These are phyloP conservation scores for Podarcis cretensis DNA, from an alignment of 2,113 vertebrate species.

Conservation along the genomic window DNA sequence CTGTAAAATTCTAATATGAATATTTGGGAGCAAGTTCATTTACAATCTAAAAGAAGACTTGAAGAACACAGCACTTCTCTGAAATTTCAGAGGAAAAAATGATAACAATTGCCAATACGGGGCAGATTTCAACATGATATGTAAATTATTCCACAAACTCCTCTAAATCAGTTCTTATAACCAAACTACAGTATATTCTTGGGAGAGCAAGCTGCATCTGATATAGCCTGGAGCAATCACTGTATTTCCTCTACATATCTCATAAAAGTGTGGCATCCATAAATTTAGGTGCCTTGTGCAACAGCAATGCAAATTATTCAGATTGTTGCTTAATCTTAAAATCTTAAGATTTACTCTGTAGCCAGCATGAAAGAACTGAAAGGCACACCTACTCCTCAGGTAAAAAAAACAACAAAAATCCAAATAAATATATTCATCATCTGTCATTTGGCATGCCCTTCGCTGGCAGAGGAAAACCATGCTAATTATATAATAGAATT, in stretches of 20 bases:
- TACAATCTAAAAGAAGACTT: not conserved
- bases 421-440: not conserved
- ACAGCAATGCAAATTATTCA: not conserved
- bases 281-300: not conserved
- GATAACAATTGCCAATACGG: not conserved
- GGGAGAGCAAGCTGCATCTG: not conserved
- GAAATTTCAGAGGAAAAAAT: not conserved
- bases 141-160: not conserved
- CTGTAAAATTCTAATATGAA: not conserved
- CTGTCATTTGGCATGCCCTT: not conserved
- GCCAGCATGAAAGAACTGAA: not conserved
- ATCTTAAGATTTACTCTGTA: not conserved
- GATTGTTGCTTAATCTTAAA: not conserved
- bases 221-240: not conserved
- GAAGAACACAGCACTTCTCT: not conserved
- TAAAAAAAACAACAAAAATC: not conserved
- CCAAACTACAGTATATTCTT: not conserved
- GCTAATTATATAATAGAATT: not conserved
- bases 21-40: not conserved
- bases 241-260: not conserved
- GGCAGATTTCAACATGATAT: not conserved
- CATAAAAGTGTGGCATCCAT: not conserved
- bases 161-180: not conserved
- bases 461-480: not conserved
- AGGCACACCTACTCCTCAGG: conserved; percentile 3